phyloP scores from a whole-genome alignment of 2,113 vertebrate genomes.

The Oreotrochilus melanogaster region DNA sequence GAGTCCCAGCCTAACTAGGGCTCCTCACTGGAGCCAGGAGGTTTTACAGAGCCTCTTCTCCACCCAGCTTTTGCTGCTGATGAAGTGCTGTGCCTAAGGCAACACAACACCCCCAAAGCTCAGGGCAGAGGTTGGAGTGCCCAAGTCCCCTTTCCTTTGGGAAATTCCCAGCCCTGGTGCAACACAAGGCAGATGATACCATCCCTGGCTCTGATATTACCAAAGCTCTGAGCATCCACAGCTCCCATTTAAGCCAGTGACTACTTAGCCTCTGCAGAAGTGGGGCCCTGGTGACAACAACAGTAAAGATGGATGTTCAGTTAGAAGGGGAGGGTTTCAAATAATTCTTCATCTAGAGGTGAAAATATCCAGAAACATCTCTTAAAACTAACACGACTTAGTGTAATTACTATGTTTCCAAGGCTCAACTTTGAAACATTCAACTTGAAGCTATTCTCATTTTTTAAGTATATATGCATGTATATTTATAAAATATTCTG shows the following conservation, averaged over 20 bases:
- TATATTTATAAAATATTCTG: neutral
- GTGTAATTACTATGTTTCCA: constrained; percentile 36
- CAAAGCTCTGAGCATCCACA: neutral
- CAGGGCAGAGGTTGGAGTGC: rapidly evolving
- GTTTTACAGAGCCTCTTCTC: neutral
- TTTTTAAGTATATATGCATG: neutral
- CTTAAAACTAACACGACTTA: constrained; percentile 20
- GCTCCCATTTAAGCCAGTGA: neutral
- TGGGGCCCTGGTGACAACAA: neutral
- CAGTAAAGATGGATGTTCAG: neutral
- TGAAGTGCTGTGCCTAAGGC: neutral
- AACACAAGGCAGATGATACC: too few species aligned
- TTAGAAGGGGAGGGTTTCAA: neutral
- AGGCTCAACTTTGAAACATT: constrained; percentile 7
- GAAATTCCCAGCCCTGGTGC: neutral
- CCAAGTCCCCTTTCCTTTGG: neutral
- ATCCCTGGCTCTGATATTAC: neutral
- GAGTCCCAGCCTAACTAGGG: neutral
- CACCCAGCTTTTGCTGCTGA: neutral
- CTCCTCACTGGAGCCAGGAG: neutral
- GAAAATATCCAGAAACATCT: constrained; percentile 39
- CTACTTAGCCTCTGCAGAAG: neutral
- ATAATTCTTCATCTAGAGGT: constrained; percentile 16
- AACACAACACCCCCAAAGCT: neutral
- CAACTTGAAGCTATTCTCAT: constrained; percentile 10